Evolutionary conservation across 2,113 vertebrate species (phyloP), one percentile per base, ranked within the genome.

Genomic region (Syngnathoides biaculeatus): DNA sequence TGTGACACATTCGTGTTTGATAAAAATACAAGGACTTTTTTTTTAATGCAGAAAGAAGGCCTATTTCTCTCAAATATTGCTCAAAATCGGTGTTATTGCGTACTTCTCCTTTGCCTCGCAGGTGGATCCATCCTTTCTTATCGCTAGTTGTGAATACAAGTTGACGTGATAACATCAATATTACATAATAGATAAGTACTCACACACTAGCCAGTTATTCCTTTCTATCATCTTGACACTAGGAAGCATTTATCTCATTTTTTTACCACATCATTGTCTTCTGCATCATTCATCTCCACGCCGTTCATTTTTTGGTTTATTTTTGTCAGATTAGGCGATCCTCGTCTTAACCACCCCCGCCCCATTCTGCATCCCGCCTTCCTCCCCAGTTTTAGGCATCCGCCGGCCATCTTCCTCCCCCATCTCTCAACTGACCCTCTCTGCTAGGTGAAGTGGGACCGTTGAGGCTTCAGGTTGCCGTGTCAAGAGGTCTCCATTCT

Each of bases 401-500:
- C 50, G 67, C 75, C 58, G 30, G 69, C 69, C 62, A n/a, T 53
- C 35, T 62, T 35, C 47, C 69, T 57, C 45, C 38, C 69, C 64
- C 55, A 27, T 58, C 73, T 77, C 69, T 45, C 70, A 56, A 56
- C 65, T 80, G 79, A 91, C 87, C 80, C 68, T 83, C 84, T 87
- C 77, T 50, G 82, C 72, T 80, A 87, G 86, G 85, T 92, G 89
- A 92, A 91, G 80, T 86, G 83, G 89, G 72, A 79, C 79, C 74
- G 83, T 90, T 79, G 68, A 89, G 82, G 91, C 87, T 89, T 92
- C 90, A 91, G 45, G 80, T 88, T 90, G 91, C 84, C 73, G 82
- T 84, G 84, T 86, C 88, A 90, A 90, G 83, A 88, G 90, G 91
- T 92, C 91, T 91, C 88, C 87, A 81, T 92, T 92, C 86, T 89